phyloP scores from a whole-genome alignment of 2,888 invertebrate genomes.

The Drosophila pseudotakahashii region DNA sequence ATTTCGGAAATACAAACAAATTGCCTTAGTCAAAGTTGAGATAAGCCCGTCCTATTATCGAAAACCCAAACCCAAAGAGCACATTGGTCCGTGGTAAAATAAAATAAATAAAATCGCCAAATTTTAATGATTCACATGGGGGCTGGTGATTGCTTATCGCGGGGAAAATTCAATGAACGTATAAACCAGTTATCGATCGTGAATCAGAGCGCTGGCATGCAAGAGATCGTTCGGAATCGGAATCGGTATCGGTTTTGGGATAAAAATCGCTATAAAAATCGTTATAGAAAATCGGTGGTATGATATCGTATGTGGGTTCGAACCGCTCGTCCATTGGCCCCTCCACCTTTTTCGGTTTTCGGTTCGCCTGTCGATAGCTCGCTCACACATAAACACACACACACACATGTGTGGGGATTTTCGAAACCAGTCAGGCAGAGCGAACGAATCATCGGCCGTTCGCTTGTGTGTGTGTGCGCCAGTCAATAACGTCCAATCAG shows the following conservation, averaged over 20 bases:
- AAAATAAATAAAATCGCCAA: neutral
- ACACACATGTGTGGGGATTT: neutral
- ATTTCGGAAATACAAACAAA: neutral
- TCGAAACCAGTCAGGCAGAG: conserved; percentile 37
- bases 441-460: conserved; percentile 51
- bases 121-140: conserved; percentile 12
- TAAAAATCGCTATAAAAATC: neutral
- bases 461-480: conserved; percentile 72
- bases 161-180: neutral
- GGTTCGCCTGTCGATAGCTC: conserved; percentile 40
- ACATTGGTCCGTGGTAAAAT: neutral
- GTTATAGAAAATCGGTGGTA: conserved; percentile 8
- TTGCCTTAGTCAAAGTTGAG: neutral
- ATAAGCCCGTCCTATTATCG: neutral
- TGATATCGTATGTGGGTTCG: conserved; percentile 16
- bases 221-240: conserved; percentile 3
- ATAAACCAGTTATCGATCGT: conserved; percentile 24
- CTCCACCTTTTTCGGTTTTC: conserved; percentile 37
- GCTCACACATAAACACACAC: conserved; percentile 17
- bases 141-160: neutral
- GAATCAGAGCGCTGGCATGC: conserved; percentile 21
- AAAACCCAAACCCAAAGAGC: neutral
- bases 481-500: conserved; percentile 85
- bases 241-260: neutral
- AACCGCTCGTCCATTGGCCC: conserved; percentile 37